Evolutionary conservation across 2,113 vertebrate genomes (phyloP), one percentile per base, ranked within the genome.

Genomic region (Thalassoma bifasciatum): DNA sequence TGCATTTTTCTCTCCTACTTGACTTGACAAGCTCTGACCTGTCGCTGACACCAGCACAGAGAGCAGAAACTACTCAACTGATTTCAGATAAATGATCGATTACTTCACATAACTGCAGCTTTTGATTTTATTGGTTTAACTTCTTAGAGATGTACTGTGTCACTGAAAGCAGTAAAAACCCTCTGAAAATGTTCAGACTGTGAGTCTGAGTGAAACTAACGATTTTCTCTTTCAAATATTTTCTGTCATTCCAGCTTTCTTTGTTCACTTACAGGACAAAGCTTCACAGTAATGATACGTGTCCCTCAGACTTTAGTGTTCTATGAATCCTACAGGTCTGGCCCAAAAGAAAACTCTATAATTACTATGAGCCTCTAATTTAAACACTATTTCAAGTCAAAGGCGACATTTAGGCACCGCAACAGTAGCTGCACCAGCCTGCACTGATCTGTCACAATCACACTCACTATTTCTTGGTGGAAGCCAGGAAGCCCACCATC

Each of bases 401-500:
- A 19, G n/a, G n/a, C n/a, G n/a, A 30, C 30, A 30, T 6, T 3
- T 3, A 30, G 30, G 6, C 30, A 30, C 30, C 30, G 3, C 3
- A 30, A 30, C 30, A n/a, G n/a, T n/a, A n/a, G n/a, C 30, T 4
- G 30, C 42, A 44, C 42, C 13, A 5, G 42, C 44, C 17, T 17
- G 44, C 44, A 46, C 1, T 6, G n/a, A 16, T n/a, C 7, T 5
- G 16, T 19, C 0, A 58, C 34, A 73, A 26, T 21, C 22, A 57
- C 21, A 92, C 96, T 88, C 83, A 99, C 98, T 96, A 96, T 71
- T 96, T 98, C 86, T 94, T 98, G 59, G 98, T 99, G 46, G 96
- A 92, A 2, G 95, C 92, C 65, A 99, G 94, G 89, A 99, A 99
- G 59, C 98, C 98, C 34, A 99, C 98, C 97, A 99, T 98, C 90